These are phyloP conservation scores for Synergus gifuensis DNA, from an alignment of 2,888 invertebrate genomes.

Conservation along the genomic window DNA sequence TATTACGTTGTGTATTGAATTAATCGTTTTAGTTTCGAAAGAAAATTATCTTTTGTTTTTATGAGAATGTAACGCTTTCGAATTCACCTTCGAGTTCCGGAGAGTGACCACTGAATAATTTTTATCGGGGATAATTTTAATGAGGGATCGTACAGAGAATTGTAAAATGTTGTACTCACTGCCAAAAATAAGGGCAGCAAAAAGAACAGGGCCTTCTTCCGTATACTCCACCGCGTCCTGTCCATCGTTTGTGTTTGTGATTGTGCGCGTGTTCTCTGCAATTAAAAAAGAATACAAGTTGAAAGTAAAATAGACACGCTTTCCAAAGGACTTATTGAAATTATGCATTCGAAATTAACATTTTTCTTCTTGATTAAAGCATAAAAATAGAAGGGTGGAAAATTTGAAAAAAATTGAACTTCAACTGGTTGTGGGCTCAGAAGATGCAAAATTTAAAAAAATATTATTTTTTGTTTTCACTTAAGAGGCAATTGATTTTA, in stretches of 20 bases:
- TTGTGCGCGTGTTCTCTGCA: slow-evolving; percentile 63
- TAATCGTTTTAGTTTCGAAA: too few species aligned
- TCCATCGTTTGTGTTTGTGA: slow-evolving; percentile 68
- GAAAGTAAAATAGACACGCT: not conserved
- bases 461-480: not conserved
- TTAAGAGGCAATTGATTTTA: not conserved
- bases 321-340: not conserved
- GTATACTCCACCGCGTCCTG: slow-evolving; percentile 75
- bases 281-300: slow-evolving; percentile 51
- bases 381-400: not conserved
- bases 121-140: not conserved
- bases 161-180: slow-evolving; percentile 67
- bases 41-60: not conserved
- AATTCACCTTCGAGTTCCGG: too few species aligned
- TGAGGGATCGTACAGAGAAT: not conserved
- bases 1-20: too few species aligned
- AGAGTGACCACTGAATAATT: not conserved
- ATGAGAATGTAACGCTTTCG: not conserved
- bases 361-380: too few species aligned
- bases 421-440: not conserved
- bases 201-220: slow-evolving; percentile 69
- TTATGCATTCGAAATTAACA: not conserved
- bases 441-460: not conserved
- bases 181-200: slow-evolving; percentile 71
- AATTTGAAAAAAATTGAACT: not conserved